Evolutionary conservation across 2,113 vertebrate species (phyloP), one percentile per base, ranked within the genome.

Genomic region (Aplodontia rufa): DNA sequence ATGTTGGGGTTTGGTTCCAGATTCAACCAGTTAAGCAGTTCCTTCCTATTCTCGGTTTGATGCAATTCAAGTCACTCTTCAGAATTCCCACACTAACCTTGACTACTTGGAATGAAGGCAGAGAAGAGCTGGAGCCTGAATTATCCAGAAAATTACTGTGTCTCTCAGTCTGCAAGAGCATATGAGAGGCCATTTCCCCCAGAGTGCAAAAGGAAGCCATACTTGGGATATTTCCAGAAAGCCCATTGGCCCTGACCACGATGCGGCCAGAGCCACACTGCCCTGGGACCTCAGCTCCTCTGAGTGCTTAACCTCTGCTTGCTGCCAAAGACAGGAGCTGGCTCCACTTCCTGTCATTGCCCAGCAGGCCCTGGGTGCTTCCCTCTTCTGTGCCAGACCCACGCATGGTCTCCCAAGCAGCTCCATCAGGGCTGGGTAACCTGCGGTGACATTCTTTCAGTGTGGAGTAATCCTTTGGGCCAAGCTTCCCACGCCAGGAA

Each of bases 71-170:
- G 71, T 68, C 16, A 0, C 72, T 94, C 95, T 69, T 78, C 89
- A 79, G 78, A 89, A 96, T 95, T 96, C 93, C 82, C 95, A 91
- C 79, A 92, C 37, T 85, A 86, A 93, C 68, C 78, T 72, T 75
- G 37, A 95, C 49, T 89, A 60, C 87, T n/a, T 94, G 76, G 68
- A 88, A 75, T 60, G 40, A 86, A 90, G 79, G 81, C 81, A 69
- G 66, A 86, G 79, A 49, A 76, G 90, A 69, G 28, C 83, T 58
- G n/a, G 76, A 82, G 64, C 49, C 68, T 24, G 69, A 82, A 93
- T 80, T 86, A 66, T 53, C 26, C 45, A 45, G 66, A 95, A 92
- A 64, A 82, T 75, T 49, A 30, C 92, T 66, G 9, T 83, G 79
- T 80, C 28, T 90, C 49, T 95, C 32, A 6, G n/a, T n/a, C 32